Conservation (phyloP, 2,888 invertebrate species). For the Merodon equestris region DNA sequence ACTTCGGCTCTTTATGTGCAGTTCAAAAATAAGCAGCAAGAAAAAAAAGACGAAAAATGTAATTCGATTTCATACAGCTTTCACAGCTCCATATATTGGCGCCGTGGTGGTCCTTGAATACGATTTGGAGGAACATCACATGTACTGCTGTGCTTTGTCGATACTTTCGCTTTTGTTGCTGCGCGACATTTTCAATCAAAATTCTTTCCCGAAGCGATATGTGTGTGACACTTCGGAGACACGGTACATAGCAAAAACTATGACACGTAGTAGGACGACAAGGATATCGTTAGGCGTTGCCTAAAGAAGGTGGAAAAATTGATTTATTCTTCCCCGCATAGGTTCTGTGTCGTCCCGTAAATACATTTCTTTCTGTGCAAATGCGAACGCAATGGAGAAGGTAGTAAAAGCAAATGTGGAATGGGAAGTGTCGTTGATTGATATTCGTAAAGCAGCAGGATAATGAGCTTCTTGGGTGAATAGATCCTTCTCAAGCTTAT, state of each 20-base stretch:
- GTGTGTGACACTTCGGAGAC: conserved; percentile 24
- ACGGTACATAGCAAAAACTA: conserved; percentile 8
- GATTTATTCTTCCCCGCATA: conserved; percentile 35
- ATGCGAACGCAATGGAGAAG: not conserved
- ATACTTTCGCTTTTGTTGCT: conserved; percentile 7
- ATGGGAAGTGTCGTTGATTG: not conserved
- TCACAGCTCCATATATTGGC: not conserved
- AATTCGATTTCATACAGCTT: conserved; percentile 45
- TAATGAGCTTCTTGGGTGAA: not conserved
- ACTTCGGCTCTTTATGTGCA: conserved; percentile 3
- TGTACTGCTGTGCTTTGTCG: not conserved
- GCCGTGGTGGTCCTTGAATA: conserved; percentile 1
- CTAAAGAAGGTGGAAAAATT: conserved; percentile 26
- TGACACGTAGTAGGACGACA: conserved; percentile 5
- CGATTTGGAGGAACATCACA: conserved; percentile 1
- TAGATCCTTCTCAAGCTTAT: conserved; percentile 15
- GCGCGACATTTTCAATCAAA: conserved; percentile 44
- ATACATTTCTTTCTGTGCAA: too few relatives aligned
- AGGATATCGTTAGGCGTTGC: conserved; percentile 9
- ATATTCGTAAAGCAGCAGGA: not conserved
- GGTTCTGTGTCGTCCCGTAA: too few relatives aligned
- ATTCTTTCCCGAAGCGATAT: conserved; percentile 1
- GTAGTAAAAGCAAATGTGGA: not conserved
- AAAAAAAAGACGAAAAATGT: conserved; percentile 26
- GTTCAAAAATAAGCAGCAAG: not conserved